Evolutionary conservation across 2,797 vertebrate species (phyloP).

Genomic region (Lateolabrax maculatus): DNA sequence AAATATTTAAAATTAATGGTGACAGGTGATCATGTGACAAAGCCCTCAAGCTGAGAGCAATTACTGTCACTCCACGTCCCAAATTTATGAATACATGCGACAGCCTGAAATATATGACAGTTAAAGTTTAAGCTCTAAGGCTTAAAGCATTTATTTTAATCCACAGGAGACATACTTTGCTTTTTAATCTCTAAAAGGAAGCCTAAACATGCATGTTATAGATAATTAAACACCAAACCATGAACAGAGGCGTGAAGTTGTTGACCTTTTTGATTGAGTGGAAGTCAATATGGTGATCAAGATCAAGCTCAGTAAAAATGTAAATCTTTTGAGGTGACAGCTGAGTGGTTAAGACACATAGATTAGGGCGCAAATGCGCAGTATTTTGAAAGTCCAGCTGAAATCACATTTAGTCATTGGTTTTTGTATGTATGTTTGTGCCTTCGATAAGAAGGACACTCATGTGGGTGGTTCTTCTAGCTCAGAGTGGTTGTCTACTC

Average conservation of each 20-base stretch:
- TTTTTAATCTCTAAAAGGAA: not conserved
- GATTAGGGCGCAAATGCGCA: too few species aligned
- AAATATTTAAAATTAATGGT: constrained; percentile 21
- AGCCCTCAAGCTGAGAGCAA: not conserved
- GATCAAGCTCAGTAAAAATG: not conserved
- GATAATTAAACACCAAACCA: not conserved
- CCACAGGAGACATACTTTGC: not conserved
- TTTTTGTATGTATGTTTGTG: too few species aligned
- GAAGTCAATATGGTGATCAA: not conserved
- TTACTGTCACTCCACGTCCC: not conserved
- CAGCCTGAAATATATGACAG: not conserved
- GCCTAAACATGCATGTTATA: not conserved
- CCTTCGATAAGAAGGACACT: too few species aligned
- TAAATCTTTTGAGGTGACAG: too few species aligned
- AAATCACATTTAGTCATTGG: too few species aligned
- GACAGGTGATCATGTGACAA: constrained; percentile 33
- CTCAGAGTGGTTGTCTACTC: too few species aligned
- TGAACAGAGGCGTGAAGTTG: not conserved
- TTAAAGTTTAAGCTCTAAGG: not conserved
- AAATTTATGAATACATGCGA: not conserved
- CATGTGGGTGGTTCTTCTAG: too few species aligned
- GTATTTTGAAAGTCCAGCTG: too few species aligned
- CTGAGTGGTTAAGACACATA: too few species aligned
- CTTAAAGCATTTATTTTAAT: not conserved
- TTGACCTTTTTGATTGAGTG: not conserved